Evolutionary conservation across 2,113 vertebrate species (phyloP).

Genomic region (Paracanthobrama guichenoti): DNA sequence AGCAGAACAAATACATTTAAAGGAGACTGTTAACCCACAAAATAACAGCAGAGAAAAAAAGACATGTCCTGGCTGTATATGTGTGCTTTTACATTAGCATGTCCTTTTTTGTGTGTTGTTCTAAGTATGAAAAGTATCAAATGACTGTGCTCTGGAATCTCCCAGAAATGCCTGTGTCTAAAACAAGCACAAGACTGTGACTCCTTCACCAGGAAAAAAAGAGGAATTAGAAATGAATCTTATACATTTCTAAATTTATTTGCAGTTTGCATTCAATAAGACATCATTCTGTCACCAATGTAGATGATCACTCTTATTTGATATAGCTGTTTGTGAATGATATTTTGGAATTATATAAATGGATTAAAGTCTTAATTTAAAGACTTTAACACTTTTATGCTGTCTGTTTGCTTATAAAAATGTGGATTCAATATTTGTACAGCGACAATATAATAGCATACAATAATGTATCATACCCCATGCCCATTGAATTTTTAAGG

Average conservation of each 20-base stretch:
- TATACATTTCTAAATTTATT: background rate
- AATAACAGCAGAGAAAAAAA: too few species aligned
- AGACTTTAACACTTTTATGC: background rate
- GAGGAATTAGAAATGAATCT: background rate
- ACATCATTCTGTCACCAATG: background rate
- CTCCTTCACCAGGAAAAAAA: background rate
- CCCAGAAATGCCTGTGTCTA: background rate
- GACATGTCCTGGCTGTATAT: background rate
- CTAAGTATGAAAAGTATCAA: background rate
- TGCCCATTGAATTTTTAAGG: background rate
- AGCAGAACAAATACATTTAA: too few species aligned
- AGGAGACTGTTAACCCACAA: background rate
- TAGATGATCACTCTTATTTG: background rate
- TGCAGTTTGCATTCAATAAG: too few species aligned
- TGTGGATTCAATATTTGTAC: background rate
- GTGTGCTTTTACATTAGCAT: background rate
- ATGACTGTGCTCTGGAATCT: constrained; percentile 1
- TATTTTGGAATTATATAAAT: too few species aligned
- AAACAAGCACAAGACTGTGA: constrained; percentile 29
- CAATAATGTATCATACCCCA: background rate
- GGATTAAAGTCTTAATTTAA: background rate
- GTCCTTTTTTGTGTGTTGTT: background rate
- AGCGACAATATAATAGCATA: background rate
- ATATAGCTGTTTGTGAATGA: too few species aligned
- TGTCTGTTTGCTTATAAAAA: background rate